Conservation (phyloP, 2,113 vertebrate genomes). For the Eleginops maclovinus region DNA sequence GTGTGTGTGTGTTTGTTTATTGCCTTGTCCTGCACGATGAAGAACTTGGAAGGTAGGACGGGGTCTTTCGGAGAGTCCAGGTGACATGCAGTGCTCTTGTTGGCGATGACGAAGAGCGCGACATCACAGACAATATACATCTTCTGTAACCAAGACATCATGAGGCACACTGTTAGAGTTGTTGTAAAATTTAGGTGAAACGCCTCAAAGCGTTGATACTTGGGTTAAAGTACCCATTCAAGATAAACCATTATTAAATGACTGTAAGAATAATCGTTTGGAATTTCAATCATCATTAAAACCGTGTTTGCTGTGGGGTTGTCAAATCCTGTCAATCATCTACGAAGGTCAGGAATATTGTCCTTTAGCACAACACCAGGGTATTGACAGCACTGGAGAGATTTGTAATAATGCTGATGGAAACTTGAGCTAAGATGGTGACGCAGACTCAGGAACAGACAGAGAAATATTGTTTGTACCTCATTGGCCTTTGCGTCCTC, state of each 20-base stretch:
- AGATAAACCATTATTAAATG: too few species aligned
- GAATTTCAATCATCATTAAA: too few species aligned
- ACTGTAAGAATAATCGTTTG: too few species aligned
- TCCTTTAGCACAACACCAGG: too few species aligned
- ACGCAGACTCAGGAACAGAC: too few species aligned
- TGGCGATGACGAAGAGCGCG: conserved; percentile 96
- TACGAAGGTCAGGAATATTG: too few species aligned
- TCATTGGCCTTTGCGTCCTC: conserved; percentile 97
- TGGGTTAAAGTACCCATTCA: too few species aligned
- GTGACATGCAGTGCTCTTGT: conserved; percentile 97
- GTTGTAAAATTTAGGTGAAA: neutral
- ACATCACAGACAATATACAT: conserved; percentile 98
- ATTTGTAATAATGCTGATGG: too few species aligned
- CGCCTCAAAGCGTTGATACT: neutral
- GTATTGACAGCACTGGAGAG: too few species aligned
- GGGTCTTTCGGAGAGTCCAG: conserved; percentile 96
- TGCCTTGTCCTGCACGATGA: conserved; percentile 96
- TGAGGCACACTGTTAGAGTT: neutral
- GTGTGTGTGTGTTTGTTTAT: neutral
- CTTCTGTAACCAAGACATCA: conserved; percentile 85
- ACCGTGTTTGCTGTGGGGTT: too few species aligned
- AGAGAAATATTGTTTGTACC: conserved; percentile 71
- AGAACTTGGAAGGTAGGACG: conserved; percentile 94
- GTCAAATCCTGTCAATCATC: too few species aligned
- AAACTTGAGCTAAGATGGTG: too few species aligned